These are phyloP conservation scores for Macropis europaea DNA, from an alignment of 2,888 invertebrate species.

Conservation along the genomic window DNA sequence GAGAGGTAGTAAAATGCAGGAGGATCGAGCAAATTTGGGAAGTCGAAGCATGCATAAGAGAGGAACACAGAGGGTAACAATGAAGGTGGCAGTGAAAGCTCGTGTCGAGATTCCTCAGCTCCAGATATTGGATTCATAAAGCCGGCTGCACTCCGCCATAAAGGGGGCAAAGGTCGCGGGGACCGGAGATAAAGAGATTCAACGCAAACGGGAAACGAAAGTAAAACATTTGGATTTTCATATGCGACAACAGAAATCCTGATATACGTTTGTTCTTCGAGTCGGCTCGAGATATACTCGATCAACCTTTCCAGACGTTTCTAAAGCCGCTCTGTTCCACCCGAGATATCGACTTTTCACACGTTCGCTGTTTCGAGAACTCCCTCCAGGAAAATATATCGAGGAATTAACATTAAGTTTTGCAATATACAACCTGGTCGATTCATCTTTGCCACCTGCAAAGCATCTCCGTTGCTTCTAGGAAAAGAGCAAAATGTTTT, in stretches of 20 bases:
- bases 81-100: not conserved
- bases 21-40: not conserved
- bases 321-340: not conserved
- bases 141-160: slow-evolving; percentile 13
- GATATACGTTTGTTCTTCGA: slow-evolving; percentile 2
- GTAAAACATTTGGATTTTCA: slow-evolving; percentile 41
- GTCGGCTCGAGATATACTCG: slow-evolving; percentile 14
- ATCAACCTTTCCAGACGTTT: not conserved
- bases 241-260: slow-evolving; percentile 26
- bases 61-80: not conserved
- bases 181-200: slow-evolving; percentile 20
- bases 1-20: no score
- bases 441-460: no score
- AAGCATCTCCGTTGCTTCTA: no score
- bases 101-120: slow-evolving; percentile 2
- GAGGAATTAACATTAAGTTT: no score
- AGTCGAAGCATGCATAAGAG: not conserved
- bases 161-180: slow-evolving; percentile 26
- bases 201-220: slow-evolving; percentile 4
- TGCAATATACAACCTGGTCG: no score
- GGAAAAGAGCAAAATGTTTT: no score
- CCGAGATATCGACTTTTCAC: not conserved
- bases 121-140: slow-evolving; percentile 54
- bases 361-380: not conserved
- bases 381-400: not conserved